Evolutionary conservation across 1,140 invertebrate species (phyloP).

Genomic region (Drosophila nikananu): DNA sequence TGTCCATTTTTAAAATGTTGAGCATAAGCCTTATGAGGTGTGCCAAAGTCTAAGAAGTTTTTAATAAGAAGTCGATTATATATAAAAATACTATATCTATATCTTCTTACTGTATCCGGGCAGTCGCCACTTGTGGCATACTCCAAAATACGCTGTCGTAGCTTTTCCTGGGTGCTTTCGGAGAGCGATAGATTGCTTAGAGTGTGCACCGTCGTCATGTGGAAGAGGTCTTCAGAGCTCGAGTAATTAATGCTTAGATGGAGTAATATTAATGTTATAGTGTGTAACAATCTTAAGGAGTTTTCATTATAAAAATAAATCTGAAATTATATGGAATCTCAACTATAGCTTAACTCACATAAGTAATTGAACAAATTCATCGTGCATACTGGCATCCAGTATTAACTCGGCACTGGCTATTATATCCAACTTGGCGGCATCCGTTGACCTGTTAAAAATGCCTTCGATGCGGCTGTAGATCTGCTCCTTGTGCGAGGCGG

Average conservation of each 20-base stretch:
- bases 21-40: conserved; percentile 71
- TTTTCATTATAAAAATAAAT: too few species aligned
- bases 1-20: conserved; percentile 71
- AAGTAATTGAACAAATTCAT: conserved; percentile 75
- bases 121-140: conserved; percentile 71
- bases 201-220: conserved; percentile 63
- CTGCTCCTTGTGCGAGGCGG: conserved; percentile 61
- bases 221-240: conserved; percentile 66
- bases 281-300: too few species aligned
- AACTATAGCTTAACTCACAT: conserved; percentile 43
- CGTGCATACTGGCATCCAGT: conserved; percentile 72
- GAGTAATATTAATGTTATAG: not conserved
- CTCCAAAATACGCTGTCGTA: conserved; percentile 64
- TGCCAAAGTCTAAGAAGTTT: conserved; percentile 66
- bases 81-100: not conserved
- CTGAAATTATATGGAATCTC: not conserved
- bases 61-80: not conserved
- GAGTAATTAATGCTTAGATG: conserved; percentile 66
- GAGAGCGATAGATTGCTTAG: conserved; percentile 71
- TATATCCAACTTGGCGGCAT: conserved; percentile 63
- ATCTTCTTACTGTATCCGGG: conserved; percentile 42
- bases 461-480: conserved; percentile 68
- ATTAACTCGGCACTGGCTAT: conserved; percentile 71
- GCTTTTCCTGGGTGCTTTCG: conserved; percentile 49
- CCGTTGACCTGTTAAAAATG: conserved; percentile 62